Conservation (phyloP, 1,140 invertebrate species). For the Drosophila virilis region DNA sequence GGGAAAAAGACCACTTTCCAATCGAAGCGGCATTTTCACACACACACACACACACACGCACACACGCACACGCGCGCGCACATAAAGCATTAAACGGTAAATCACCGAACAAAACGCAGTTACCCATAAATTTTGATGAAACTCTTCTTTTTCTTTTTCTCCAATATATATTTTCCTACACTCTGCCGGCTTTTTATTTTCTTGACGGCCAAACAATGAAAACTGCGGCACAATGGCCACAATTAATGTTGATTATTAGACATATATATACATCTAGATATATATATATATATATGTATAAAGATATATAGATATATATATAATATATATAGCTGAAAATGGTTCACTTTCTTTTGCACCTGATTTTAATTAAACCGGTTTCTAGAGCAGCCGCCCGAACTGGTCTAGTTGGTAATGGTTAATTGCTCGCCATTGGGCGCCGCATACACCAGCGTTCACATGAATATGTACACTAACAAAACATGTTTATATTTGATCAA, state of each 20-base stretch:
- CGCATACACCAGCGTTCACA: neutral
- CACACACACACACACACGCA: conserved; percentile 3
- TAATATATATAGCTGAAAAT: conserved; percentile 45
- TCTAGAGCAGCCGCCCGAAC: conserved; percentile 42
- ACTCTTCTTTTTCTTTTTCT: neutral
- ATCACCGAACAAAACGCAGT: conserved; percentile 58
- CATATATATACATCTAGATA: conserved; percentile 28
- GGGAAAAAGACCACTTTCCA: conserved; percentile 66
- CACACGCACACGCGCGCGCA: neutral
- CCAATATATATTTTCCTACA: neutral
- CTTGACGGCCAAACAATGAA: conserved; percentile 31
- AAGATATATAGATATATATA: conserved; percentile 17
- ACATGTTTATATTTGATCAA: too few species aligned
- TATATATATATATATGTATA: conserved; percentile 6
- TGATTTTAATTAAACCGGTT: conserved; percentile 76
- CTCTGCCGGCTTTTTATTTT: conserved; percentile 11
- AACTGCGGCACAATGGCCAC: conserved; percentile 43
- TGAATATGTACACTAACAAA: too few species aligned
- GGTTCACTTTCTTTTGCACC: conserved; percentile 76
- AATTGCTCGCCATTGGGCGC: conserved; percentile 1
- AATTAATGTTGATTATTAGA: conserved; percentile 55
- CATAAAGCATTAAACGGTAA: conserved; percentile 58
- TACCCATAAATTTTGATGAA: conserved; percentile 34
- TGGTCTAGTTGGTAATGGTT: conserved; percentile 28
- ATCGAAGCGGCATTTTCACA: conserved; percentile 47